These are phyloP conservation scores for Drosophila meridiana DNA, from an alignment of 2,888 invertebrate species.

Conservation along the genomic window DNA sequence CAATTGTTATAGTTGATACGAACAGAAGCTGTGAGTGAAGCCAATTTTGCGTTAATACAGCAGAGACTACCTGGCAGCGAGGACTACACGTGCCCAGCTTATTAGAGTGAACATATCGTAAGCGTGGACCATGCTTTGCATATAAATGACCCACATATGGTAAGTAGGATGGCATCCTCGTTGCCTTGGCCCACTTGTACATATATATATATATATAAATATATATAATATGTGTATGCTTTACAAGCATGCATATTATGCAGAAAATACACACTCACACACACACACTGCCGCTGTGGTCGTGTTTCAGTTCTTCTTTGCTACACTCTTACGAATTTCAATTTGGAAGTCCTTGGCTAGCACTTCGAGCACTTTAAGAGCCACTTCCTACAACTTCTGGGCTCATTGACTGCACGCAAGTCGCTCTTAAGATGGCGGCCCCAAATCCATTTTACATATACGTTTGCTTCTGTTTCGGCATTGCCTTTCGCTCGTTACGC, in stretches of 20 bases:
- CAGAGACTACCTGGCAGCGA: slow-evolving; percentile 42
- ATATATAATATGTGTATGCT: not conserved
- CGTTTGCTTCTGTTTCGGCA: slow-evolving; percentile 13
- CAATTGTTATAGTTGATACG: slow-evolving; percentile 24
- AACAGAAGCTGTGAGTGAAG: slow-evolving; percentile 29
- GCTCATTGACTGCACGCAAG: slow-evolving; percentile 58
- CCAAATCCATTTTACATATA: slow-evolving; percentile 38
- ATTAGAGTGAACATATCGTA: slow-evolving; percentile 67
- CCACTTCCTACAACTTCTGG: slow-evolving; percentile 40
- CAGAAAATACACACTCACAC: slow-evolving; percentile 3
- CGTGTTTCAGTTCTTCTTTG: slow-evolving; percentile 9
- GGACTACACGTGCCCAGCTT: slow-evolving; percentile 62
- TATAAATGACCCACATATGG: slow-evolving; percentile 72
- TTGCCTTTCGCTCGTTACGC: slow-evolving; percentile 43
- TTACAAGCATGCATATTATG: slow-evolving; percentile 8
- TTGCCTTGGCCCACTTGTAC: slow-evolving; percentile 61
- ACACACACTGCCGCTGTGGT: slow-evolving; percentile 3
- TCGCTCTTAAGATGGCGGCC: slow-evolving; percentile 22
- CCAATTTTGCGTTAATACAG: slow-evolving; percentile 54
- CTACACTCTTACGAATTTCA: slow-evolving; percentile 41
- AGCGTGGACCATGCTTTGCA: slow-evolving; percentile 74
- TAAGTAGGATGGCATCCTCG: slow-evolving; percentile 12
- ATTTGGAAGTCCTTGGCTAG: slow-evolving; percentile 50
- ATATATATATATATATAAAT: slow-evolving; percentile 3
- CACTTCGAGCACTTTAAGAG: slow-evolving; percentile 58